phyloP scores from a whole-genome alignment of 2,888 invertebrate species.

The Zhuqinia jingwanae region DNA sequence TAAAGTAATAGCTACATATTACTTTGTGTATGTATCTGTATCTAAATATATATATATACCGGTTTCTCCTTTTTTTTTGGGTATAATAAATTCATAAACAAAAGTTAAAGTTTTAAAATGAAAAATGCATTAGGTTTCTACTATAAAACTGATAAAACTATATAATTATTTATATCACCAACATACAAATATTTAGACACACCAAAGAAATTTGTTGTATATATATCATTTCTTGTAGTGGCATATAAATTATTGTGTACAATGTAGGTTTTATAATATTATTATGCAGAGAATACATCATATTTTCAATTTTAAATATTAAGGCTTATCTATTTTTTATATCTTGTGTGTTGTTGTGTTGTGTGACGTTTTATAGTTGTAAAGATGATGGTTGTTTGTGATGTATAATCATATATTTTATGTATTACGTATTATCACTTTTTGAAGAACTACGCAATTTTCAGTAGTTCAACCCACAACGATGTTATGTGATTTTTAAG shows the following conservation, averaged over 20 bases:
- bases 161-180: constrained; percentile 26
- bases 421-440: no score
- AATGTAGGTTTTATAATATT: neutral
- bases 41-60: neutral
- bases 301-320: neutral
- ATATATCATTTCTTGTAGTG: neutral
- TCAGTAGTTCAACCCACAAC: no score
- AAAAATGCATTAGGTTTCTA: neutral
- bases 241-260: constrained; percentile 34
- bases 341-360: neutral
- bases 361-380: neutral
- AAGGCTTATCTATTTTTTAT: constrained; percentile 41
- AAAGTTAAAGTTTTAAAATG: neutral
- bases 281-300: constrained; percentile 14
- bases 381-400: neutral
- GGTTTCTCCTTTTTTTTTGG: constrained; percentile 1
- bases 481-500: no score
- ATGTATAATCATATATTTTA: neutral
- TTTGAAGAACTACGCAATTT: no score
- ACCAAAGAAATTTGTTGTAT: neutral
- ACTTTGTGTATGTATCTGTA: no score
- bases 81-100: neutral
- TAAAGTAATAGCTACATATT: no score
- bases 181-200: constrained; percentile 1
- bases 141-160: constrained; percentile 28